Conservation (phyloP, 2,888 invertebrate species). For the Hemithea aestivaria region DNA sequence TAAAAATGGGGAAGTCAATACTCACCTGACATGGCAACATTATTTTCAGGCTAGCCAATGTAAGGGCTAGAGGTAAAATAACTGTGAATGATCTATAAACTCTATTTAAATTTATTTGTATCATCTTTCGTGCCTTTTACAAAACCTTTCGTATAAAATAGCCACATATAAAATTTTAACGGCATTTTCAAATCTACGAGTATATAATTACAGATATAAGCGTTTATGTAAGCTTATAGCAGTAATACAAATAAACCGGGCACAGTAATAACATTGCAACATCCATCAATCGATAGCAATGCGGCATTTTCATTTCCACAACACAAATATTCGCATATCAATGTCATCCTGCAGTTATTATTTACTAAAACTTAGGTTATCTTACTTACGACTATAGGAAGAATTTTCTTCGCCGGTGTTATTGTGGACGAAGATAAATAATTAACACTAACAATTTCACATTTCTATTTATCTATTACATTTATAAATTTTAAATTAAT, state of each 20-base stretch:
- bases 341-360: constrained; percentile 17
- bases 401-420: constrained; percentile 44
- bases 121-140: too few relatives aligned
- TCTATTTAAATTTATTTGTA: too few relatives aligned
- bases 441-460: constrained; percentile 55
- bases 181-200: too few relatives aligned
- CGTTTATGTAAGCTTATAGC: constrained; percentile 32
- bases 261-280: constrained; percentile 29
- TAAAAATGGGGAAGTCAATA: too few relatives aligned
- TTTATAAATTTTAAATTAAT: constrained; percentile 34
- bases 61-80: too few relatives aligned
- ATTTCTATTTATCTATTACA: constrained; percentile 51
- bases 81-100: too few relatives aligned
- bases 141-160: too few relatives aligned
- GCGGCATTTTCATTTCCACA: constrained; percentile 44
- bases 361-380: constrained; percentile 34
- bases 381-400: constrained; percentile 59
- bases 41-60: too few relatives aligned
- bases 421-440: constrained; percentile 36
- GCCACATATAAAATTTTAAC: too few relatives aligned
- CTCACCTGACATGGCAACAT: too few relatives aligned
- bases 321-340: constrained; percentile 17
- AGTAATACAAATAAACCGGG: constrained; percentile 36
- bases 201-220: too few relatives aligned
- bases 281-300: constrained; percentile 63